Conservation (phyloP, 2,888 invertebrate genomes). For the Oligia strigilis region DNA sequence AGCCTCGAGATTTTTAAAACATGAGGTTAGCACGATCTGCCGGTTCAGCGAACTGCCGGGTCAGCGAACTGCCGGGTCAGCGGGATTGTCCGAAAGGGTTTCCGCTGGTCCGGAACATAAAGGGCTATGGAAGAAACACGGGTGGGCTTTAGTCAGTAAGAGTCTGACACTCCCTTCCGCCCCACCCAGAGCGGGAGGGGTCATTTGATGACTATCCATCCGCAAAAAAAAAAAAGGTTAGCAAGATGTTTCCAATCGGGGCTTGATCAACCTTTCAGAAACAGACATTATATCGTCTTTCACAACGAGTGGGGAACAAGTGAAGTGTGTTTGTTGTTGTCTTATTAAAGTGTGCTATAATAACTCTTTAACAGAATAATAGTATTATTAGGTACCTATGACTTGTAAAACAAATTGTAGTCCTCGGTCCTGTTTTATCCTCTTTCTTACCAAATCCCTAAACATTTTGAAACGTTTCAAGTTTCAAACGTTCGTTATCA, state of each 20-base stretch:
- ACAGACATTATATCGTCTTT: no score
- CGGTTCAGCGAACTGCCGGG: no score
- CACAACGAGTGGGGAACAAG: not conserved
- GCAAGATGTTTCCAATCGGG: not conserved
- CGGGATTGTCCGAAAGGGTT: no score
- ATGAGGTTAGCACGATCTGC: no score
- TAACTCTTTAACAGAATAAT: not conserved
- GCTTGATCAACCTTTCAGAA: not conserved
- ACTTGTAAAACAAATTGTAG: not conserved
- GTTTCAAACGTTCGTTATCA: constrained; percentile 11
- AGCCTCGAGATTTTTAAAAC: not conserved
- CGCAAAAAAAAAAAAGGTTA: no score
- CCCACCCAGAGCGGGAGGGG: no score
- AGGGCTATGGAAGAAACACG: no score
- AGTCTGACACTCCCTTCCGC: no score
- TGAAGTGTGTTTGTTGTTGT: not conserved
- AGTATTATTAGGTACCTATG: not conserved
- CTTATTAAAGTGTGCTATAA: not conserved
- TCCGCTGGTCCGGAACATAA: no score
- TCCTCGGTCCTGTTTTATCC: not conserved
- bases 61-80: no score
- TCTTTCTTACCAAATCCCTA: not conserved
- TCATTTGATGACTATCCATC: no score
- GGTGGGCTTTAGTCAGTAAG: no score
- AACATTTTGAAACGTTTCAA: constrained; percentile 1